These are phyloP conservation scores for Pogonus chalceus DNA, from an alignment of 1,140 invertebrate species.

Conservation along the genomic window DNA sequence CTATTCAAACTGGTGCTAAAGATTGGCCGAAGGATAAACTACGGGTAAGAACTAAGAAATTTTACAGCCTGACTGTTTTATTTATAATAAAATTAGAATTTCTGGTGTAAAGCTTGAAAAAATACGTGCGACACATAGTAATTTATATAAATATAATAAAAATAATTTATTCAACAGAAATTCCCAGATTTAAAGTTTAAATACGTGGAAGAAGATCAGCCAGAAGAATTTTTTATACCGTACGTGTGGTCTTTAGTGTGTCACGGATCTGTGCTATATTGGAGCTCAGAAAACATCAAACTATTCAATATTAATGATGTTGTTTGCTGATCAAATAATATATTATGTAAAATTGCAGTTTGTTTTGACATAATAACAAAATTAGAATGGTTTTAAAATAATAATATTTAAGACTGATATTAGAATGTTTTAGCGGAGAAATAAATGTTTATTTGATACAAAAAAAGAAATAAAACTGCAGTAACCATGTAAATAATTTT, in stretches of 20 bases:
- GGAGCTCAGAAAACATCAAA: constrained; percentile 53
- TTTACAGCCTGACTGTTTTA: background rate
- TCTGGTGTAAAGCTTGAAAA: background rate
- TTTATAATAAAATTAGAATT: background rate
- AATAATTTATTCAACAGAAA: constrained; percentile 59
- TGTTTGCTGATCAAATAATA: constrained; percentile 5
- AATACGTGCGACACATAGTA: background rate
- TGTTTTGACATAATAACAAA: too few species aligned
- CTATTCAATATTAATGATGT: constrained; percentile 24
- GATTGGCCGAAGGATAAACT: constrained; percentile 87
- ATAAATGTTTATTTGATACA: too few species aligned
- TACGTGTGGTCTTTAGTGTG: constrained; percentile 94
- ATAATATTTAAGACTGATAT: too few species aligned
- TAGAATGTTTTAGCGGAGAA: too few species aligned
- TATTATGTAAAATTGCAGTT: too few species aligned
- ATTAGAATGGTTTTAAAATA: too few species aligned
- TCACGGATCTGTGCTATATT: constrained; percentile 69
- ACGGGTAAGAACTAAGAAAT: constrained; percentile 50
- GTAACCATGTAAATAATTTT: too few species aligned
- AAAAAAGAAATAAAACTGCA: too few species aligned
- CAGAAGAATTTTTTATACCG: constrained; percentile 98
- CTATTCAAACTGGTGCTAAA: constrained; percentile 76
- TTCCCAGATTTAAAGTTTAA: constrained; percentile 98
- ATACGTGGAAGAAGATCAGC: constrained; percentile 97
- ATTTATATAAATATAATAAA: background rate